phyloP scores from a whole-genome alignment of 1,140 invertebrate genomes.

The Drosophila parvula region DNA sequence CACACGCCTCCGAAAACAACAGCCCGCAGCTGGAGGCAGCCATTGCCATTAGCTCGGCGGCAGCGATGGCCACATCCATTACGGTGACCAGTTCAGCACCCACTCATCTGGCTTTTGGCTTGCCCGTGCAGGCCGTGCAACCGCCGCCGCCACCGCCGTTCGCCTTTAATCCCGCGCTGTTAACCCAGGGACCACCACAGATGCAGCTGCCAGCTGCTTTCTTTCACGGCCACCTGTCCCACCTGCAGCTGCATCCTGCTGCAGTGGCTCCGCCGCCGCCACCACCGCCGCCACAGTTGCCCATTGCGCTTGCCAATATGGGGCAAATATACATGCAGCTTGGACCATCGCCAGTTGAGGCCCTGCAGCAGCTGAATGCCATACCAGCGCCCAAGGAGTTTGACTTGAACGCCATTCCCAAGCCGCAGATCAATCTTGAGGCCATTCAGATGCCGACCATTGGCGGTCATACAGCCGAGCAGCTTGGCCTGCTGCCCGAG shows the following conservation, averaged over 20 bases:
- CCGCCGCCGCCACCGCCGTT: slow-evolving; percentile 82
- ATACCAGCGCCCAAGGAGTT: slow-evolving; percentile 81
- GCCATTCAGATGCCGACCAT: slow-evolving; percentile 79
- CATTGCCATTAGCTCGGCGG: slow-evolving; percentile 46
- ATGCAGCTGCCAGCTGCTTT: slow-evolving; percentile 63
- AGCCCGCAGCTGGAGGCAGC: slow-evolving; percentile 40
- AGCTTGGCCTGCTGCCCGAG: slow-evolving; percentile 50
- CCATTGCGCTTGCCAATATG: slow-evolving; percentile 65
- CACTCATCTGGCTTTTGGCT: slow-evolving; percentile 66
- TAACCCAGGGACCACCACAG: slow-evolving; percentile 66
- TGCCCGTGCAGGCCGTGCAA: slow-evolving; percentile 78
- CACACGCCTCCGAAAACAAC: slow-evolving; percentile 37
- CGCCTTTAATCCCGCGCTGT: slow-evolving; percentile 82
- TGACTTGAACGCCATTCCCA: slow-evolving; percentile 81
- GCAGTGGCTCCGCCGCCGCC: slow-evolving; percentile 80
- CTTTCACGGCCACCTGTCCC: slow-evolving; percentile 63
- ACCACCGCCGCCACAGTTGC: slow-evolving; percentile 74
- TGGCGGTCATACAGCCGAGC: slow-evolving; percentile 36
- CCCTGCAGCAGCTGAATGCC: slow-evolving; percentile 77
- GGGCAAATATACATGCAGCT: slow-evolving; percentile 77
- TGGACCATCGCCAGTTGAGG: slow-evolving; percentile 60
- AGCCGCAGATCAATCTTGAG: slow-evolving; percentile 75
- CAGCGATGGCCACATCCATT: slow-evolving; percentile 47
- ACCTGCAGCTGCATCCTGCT: slow-evolving; percentile 60
- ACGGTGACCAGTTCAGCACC: slow-evolving; percentile 61